A percentile compares a stretch with the other conserved stretches of the same genome.
Evolutionary conservation across 37 sponge, comb jelly and placozoan species (phyloP).

Genomic region (Mnemiopsis leidyi): DNA sequence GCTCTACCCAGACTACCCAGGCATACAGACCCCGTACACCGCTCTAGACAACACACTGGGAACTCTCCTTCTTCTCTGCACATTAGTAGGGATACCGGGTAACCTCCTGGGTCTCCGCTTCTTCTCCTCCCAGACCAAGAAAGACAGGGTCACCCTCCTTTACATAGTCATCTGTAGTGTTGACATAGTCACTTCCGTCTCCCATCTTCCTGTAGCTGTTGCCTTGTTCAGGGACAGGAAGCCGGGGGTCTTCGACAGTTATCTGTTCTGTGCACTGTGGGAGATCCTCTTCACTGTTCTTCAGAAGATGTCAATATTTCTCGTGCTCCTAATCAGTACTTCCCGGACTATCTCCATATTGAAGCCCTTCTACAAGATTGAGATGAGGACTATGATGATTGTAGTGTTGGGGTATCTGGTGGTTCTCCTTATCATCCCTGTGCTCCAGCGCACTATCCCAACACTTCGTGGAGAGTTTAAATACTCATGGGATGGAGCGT

Average conservation of each 20-base stretch:
- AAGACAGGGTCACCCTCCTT: conserved; percentile 8
- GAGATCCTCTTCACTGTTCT: neutral
- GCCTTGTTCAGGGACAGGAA: neutral
- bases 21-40: neutral
- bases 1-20: neutral
- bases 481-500: conserved; percentile 37
- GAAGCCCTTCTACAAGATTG: conserved; percentile 55
- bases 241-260: neutral
- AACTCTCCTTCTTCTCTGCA: neutral
- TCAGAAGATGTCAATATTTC: conserved; percentile 29
- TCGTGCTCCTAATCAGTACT: neutral
- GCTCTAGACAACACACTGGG: conserved; percentile 12
- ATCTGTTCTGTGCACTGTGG: conserved; percentile 33
- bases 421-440: neutral
- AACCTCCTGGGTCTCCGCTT: neutral
- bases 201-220: conserved; percentile 43
- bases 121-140: conserved; percentile 7
- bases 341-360: conserved; percentile 48
- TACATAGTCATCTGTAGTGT: conserved; percentile 1
- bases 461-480: conserved; percentile 11
- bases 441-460: neutral
- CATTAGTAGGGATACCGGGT: conserved; percentile 1
- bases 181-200: neutral
- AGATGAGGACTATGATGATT: neutral
- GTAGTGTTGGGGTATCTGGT: neutral